These are phyloP conservation scores for Lethrus apterus DNA, from an alignment of 1,140 invertebrate species.

Conservation along the genomic window DNA sequence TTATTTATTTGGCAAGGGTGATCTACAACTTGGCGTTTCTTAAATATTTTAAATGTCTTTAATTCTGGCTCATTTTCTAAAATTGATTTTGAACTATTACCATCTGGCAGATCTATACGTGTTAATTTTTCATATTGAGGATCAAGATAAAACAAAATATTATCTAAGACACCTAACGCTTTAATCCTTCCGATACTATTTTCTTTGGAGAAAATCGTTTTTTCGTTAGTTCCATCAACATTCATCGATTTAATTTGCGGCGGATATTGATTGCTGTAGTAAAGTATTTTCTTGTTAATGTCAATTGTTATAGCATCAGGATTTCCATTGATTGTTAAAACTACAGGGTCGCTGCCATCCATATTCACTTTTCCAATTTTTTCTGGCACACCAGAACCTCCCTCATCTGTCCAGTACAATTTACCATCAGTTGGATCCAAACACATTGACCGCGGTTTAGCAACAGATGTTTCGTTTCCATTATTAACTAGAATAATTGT, in stretches of 20 bases:
- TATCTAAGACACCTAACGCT: slow-evolving; percentile 77
- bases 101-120: slow-evolving; percentile 76
- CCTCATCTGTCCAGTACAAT: slow-evolving; percentile 94
- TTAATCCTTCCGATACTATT: slow-evolving; percentile 70
- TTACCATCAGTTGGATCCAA: slow-evolving; percentile 85
- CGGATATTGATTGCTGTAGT: slow-evolving; percentile 76
- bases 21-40: slow-evolving; percentile 69
- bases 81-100: slow-evolving; percentile 67
- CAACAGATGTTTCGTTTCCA: slow-evolving; percentile 78
- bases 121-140: slow-evolving; percentile 84
- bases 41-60: slow-evolving; percentile 83
- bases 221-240: slow-evolving; percentile 64
- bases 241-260: slow-evolving; percentile 66
- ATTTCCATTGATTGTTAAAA: slow-evolving; percentile 59
- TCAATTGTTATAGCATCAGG: slow-evolving; percentile 83
- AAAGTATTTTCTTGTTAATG: slow-evolving; percentile 72
- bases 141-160: slow-evolving; percentile 82
- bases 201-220: slow-evolving; percentile 58
- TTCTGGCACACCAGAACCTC: slow-evolving; percentile 78
- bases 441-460: slow-evolving; percentile 78
- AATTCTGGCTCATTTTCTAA: slow-evolving; percentile 80
- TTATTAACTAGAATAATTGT: slow-evolving; percentile 86
- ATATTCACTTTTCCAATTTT: slow-evolving; percentile 92
- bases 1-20: slow-evolving; percentile 84
- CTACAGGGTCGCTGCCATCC: slow-evolving; percentile 76